Evolutionary conservation across 1,140 invertebrate species (phyloP).

Genomic region (Cataglyphis hispanica): DNA sequence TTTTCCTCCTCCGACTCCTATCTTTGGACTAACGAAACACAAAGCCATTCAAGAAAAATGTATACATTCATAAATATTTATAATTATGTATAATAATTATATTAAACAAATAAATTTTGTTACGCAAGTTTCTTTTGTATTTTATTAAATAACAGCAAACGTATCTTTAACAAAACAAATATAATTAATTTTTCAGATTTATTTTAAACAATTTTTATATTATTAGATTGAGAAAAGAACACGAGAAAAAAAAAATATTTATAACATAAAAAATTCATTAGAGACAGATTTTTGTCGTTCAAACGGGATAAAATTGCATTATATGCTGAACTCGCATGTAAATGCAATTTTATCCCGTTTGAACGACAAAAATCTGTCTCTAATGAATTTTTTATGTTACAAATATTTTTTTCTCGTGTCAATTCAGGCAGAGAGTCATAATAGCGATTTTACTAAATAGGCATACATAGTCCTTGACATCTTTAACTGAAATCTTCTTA

Average conservation of each 20-base stretch:
- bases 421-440: constrained; percentile 48
- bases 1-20: background rate
- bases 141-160: background rate
- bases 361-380: background rate
- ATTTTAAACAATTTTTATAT: constrained; percentile 16
- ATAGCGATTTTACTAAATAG: constrained; percentile 46
- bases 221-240: background rate
- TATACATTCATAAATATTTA: constrained; percentile 8
- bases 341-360: constrained; percentile 12
- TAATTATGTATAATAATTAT: no score
- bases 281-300: background rate
- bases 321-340: constrained; percentile 17
- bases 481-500: constrained; percentile 65
- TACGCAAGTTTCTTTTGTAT: background rate
- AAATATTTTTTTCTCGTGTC: constrained; percentile 6
- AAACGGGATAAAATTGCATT: constrained; percentile 1
- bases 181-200: no score
- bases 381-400: background rate
- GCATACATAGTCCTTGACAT: constrained; percentile 72
- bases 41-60: constrained; percentile 3
- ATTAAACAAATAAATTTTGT: background rate
- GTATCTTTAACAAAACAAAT: background rate
- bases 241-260: background rate
- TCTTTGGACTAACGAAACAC: background rate
- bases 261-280: background rate